Conservation (phyloP, 2,113 vertebrate genomes). For the Ammospiza caudacuta region DNA sequence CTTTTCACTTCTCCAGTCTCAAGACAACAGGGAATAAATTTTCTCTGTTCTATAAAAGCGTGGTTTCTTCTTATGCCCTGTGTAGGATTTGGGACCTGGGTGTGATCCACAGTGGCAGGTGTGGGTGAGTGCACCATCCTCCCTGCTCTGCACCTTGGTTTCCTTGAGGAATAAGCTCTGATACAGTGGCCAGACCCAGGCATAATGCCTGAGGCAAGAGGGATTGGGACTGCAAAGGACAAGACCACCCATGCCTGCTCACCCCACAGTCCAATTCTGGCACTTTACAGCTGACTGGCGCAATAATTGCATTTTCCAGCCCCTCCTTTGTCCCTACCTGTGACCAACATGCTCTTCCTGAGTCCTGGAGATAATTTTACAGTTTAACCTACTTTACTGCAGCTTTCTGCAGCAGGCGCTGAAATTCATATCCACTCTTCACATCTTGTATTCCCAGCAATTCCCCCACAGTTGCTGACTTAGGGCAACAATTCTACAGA, state of each 20-base stretch:
- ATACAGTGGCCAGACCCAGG: neutral
- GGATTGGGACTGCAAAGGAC: neutral
- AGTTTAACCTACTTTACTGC: neutral
- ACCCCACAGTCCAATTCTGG: neutral
- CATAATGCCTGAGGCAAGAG: neutral
- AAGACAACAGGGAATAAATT: neutral
- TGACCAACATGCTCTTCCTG: neutral
- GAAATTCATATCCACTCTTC: neutral
- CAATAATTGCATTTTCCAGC: neutral
- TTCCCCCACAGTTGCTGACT: accelerated
- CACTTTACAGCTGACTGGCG: neutral
- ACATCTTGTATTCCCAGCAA: neutral
- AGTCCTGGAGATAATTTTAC: neutral
- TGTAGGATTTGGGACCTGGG: neutral
- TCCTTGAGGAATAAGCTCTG: neutral
- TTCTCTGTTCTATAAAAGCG: neutral
- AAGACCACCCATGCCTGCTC: neutral
- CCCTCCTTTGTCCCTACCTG: accelerated
- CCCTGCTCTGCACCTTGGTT: neutral
- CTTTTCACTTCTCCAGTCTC: conserved; percentile 34
- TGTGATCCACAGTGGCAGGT: neutral
- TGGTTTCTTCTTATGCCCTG: neutral
- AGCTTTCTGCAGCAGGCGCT: neutral
- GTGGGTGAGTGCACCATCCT: neutral
- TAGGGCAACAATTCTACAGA: neutral